phyloP scores from a whole-genome alignment of 2,888 invertebrate genomes.

The Zonitis immaculata region DNA sequence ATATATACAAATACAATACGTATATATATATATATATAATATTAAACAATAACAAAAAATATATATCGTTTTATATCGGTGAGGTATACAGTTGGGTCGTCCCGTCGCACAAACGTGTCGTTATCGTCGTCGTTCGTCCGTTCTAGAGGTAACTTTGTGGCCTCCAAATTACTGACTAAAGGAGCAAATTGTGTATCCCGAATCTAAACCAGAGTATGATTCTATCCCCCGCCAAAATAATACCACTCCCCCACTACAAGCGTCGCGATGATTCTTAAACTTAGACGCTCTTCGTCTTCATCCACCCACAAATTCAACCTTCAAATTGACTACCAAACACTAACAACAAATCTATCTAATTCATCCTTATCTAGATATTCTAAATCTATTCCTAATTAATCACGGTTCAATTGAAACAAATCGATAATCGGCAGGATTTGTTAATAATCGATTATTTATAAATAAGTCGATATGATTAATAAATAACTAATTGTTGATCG shows the following conservation, averaged over 20 bases:
- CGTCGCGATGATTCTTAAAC: constrained; percentile 29
- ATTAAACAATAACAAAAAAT: background rate
- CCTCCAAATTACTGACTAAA: constrained; percentile 51
- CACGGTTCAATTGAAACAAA: too few species aligned
- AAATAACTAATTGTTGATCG: background rate
- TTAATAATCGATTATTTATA: too few species aligned
- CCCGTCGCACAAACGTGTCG: constrained; percentile 46
- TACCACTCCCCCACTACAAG: constrained; percentile 25
- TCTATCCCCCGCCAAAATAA: constrained; percentile 36
- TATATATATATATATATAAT: background rate
- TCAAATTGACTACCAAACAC: background rate
- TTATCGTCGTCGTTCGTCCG: constrained; percentile 49
- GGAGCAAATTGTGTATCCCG: constrained; percentile 42
- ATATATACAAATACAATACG: background rate
- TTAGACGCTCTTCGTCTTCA: constrained; percentile 13
- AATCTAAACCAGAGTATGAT: constrained; percentile 46
- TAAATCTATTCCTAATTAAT: background rate
- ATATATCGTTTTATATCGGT: constrained; percentile 31
- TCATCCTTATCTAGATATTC: background rate
- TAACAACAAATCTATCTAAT: background rate
- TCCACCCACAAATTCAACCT: constrained; percentile 1
- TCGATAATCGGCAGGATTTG: too few species aligned
- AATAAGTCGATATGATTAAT: background rate
- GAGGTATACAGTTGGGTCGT: constrained; percentile 38
- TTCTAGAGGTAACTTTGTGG: constrained; percentile 48